phyloP scores from a whole-genome alignment of 2,113 vertebrate genomes.

The Columbina picui region DNA sequence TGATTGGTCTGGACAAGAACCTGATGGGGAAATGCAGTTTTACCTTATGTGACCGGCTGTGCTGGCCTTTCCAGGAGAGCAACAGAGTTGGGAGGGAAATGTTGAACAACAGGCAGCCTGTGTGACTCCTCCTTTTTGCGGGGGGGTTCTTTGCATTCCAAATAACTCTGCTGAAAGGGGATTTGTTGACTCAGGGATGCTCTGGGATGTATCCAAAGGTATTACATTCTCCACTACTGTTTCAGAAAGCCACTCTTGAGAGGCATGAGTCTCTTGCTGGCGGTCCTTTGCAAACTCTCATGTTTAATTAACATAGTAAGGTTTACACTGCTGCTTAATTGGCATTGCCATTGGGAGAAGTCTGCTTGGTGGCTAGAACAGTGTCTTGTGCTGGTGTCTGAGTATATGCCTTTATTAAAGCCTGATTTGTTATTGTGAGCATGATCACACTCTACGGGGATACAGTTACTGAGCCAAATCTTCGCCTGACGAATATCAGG shows the following conservation, averaged over 20 bases:
- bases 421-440: not conserved
- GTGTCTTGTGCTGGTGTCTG: not conserved
- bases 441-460: not conserved
- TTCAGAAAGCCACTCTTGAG: not conserved
- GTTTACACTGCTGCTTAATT: slow-evolving; percentile 63
- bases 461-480: not conserved
- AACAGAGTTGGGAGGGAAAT: slow-evolving; percentile 7
- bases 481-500: not conserved
- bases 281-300: slow-evolving; percentile 55
- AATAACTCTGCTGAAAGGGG: not conserved
- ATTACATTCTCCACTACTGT: not conserved
- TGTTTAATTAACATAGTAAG: slow-evolving; percentile 62
- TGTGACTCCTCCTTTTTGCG: not conserved
- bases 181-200: slow-evolving; percentile 18
- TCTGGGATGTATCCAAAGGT: not conserved
- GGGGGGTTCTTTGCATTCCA: not conserved
- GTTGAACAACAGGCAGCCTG: not conserved
- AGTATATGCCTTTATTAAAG: slow-evolving; percentile 1
- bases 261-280: slow-evolving; percentile 12
- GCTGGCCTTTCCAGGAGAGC: slow-evolving; percentile 6
- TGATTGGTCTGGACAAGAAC: not conserved
- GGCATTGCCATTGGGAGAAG: slow-evolving; percentile 22
- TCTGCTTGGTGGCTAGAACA: slow-evolving; percentile 12
- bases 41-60: not conserved
- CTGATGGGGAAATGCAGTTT: slow-evolving; percentile 18